phyloP scores from a whole-genome alignment of 2,797 vertebrate species.

The Rhynchotus rufescens region DNA sequence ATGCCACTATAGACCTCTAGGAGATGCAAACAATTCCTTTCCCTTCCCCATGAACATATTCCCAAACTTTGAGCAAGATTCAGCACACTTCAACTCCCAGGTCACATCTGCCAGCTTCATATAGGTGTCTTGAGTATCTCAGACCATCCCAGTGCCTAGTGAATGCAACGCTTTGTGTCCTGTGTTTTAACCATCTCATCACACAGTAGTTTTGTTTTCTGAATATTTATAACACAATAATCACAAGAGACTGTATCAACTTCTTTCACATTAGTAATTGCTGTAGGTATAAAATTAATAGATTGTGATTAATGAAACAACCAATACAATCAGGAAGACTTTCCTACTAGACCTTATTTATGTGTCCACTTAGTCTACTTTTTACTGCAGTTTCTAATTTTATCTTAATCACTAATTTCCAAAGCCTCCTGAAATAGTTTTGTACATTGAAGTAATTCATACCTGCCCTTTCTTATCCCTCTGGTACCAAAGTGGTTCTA shows the following conservation, averaged over 20 bases:
- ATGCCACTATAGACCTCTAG: neutral
- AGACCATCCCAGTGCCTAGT: neutral
- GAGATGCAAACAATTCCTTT: neutral
- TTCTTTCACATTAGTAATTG: neutral
- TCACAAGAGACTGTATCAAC: neutral
- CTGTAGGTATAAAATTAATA: neutral
- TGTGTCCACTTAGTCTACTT: neutral
- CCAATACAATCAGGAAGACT: neutral
- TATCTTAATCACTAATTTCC: neutral
- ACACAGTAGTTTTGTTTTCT: neutral
- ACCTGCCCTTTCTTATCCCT: neutral
- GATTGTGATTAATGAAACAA: neutral
- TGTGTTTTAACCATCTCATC: neutral
- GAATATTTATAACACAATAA: neutral
- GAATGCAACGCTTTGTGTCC: neutral
- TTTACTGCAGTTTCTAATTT: neutral
- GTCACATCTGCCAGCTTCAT: rapidly evolving
- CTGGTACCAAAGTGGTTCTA: neutral
- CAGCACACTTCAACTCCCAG: neutral
- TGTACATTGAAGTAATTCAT: neutral
- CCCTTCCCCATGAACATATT: neutral
- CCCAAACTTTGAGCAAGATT: neutral
- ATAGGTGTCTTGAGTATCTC: neutral
- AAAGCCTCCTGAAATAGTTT: neutral
- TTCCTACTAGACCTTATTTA: neutral